These are phyloP conservation scores for Misgurnus anguillicaudatus DNA, from an alignment of 2,113 vertebrate genomes.

Conservation along the genomic window DNA sequence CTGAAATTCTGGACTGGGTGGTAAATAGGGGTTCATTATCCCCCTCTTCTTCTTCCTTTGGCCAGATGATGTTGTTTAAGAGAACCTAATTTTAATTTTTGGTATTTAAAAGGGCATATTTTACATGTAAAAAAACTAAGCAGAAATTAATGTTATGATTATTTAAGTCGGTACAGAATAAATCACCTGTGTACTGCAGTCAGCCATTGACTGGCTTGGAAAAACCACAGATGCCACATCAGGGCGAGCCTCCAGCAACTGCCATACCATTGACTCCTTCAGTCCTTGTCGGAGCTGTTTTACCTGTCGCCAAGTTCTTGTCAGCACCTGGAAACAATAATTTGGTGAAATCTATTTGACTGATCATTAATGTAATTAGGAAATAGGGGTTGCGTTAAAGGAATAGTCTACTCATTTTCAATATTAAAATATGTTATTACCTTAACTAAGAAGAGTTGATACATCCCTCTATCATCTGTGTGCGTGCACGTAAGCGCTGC, in stretches of 20 bases:
- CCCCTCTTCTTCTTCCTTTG: not conserved
- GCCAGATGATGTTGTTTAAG: conserved; percentile 22
- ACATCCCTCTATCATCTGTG: too few species aligned
- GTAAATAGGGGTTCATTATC: not conserved
- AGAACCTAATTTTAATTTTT: conserved; percentile 15
- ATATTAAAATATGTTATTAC: too few species aligned
- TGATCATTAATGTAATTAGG: too few species aligned
- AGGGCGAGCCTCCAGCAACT: conserved; percentile 9
- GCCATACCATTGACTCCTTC: conserved; percentile 18
- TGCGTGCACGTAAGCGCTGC: too few species aligned
- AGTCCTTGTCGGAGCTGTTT: conserved; percentile 28
- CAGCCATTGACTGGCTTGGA: conserved; percentile 10
- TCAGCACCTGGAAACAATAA: conserved; percentile 24
- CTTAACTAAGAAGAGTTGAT: too few species aligned
- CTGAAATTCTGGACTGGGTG: conserved; percentile 5
- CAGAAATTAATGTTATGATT: not conserved
- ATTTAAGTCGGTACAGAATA: not conserved
- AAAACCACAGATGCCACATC: conserved; percentile 26
- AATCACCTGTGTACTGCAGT: conserved; percentile 8
- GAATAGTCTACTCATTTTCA: too few species aligned
- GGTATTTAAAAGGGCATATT: not conserved
- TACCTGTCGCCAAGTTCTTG: conserved; percentile 10
- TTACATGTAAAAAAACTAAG: too few species aligned
- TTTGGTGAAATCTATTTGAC: not conserved
- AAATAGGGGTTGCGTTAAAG: too few species aligned